Evolutionary conservation across 64 coral and sea anemone genomes (phyloP).

Genomic region (Montipora efflorescens): DNA sequence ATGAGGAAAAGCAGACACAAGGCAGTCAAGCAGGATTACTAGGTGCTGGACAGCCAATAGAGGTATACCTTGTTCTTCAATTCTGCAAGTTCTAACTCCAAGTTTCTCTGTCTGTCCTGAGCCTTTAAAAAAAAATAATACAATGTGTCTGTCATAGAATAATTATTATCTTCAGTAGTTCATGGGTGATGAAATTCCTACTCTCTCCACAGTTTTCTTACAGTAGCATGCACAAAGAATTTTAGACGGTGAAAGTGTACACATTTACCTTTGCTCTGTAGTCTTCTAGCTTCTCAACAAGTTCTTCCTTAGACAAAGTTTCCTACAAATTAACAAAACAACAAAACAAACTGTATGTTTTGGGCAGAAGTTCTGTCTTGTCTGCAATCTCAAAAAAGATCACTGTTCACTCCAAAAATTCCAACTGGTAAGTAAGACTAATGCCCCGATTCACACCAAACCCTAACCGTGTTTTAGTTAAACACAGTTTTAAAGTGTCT

Average conservation of each 20-base stretch:
- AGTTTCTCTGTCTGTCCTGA: constrained; percentile 40
- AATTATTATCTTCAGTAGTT: neutral
- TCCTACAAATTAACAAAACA: constrained; percentile 5
- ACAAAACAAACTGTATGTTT: neutral
- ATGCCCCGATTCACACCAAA: too few relatives aligned
- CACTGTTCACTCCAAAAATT: too few relatives aligned
- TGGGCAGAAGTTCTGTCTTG: neutral
- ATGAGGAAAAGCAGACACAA: neutral
- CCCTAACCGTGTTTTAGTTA: too few relatives aligned
- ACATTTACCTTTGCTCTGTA: constrained; percentile 52
- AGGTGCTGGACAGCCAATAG: too few relatives aligned
- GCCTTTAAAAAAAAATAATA: neutral
- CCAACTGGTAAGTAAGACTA: too few relatives aligned
- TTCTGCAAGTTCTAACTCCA: constrained; percentile 69
- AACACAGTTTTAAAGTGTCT: too few relatives aligned
- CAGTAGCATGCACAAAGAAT: too few relatives aligned
- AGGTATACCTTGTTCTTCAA: constrained; percentile 73
- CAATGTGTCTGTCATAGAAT: neutral
- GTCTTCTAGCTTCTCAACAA: constrained; percentile 69
- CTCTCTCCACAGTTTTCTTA: neutral
- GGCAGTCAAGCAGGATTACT: too few relatives aligned
- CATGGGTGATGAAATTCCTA: neutral
- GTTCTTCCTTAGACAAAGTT: constrained; percentile 47
- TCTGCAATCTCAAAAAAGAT: too few relatives aligned
- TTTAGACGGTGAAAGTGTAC: neutral